These are phyloP conservation scores for Psilopogon haemacephalus DNA, from an alignment of 2,113 vertebrate genomes.

Conservation along the genomic window DNA sequence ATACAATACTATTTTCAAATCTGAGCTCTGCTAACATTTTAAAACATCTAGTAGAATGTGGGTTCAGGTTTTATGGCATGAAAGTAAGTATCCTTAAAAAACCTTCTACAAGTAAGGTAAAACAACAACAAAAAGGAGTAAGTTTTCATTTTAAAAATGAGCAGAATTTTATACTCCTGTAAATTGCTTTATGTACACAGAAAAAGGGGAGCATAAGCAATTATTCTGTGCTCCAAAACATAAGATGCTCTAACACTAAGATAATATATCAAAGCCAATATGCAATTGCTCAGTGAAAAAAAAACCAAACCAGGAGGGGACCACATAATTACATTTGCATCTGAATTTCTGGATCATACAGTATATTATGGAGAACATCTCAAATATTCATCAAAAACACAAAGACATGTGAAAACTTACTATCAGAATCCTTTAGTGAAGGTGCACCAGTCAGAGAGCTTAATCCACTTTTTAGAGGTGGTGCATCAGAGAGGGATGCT, in stretches of 20 bases:
- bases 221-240: not conserved
- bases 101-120: not conserved
- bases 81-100: not conserved
- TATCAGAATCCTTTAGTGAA: constrained; percentile 67
- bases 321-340: not conserved
- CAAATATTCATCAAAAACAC: not conserved
- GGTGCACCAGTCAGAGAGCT: constrained; percentile 65
- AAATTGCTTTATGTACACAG: not conserved
- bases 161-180: not conserved
- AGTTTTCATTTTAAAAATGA: not conserved
- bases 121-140: not conserved
- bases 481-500: constrained; percentile 67
- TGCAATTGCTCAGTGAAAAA: not conserved
- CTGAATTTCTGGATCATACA: not conserved
- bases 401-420: constrained; percentile 62
- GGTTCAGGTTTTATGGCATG: not conserved
- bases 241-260: not conserved
- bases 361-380: not conserved
- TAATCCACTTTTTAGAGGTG: constrained; percentile 51
- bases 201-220: not conserved
- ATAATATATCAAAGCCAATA: not conserved
- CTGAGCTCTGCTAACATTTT: not conserved
- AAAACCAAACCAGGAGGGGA: not conserved
- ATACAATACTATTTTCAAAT: not conserved
- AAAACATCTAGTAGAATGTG: not conserved